Conservation (phyloP, 2,888 invertebrate species). For the Schizotus pectinicornis region DNA sequence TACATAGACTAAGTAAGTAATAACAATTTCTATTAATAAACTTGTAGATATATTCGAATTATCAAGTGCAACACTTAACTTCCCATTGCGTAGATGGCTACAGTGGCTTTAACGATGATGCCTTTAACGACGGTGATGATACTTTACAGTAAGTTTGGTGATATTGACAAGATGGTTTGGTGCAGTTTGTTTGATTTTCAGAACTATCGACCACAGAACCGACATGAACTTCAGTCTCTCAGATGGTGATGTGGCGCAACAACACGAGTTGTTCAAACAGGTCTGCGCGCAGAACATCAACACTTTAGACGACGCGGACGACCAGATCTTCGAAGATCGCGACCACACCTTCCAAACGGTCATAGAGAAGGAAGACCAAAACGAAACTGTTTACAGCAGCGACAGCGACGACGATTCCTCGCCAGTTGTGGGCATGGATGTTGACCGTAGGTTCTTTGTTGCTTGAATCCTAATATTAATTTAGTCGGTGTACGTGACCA, state of each 20-base stretch:
- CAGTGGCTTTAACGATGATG: conserved; percentile 66
- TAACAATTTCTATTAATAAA: conserved; percentile 28
- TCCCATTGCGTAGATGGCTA: conserved; percentile 67
- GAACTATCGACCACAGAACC: conserved; percentile 51
- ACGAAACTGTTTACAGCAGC: conserved; percentile 58
- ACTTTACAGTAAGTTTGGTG: conserved; percentile 60
- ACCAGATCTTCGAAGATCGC: conserved; percentile 60
- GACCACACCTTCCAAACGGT: conserved; percentile 61
- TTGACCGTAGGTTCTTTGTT: conserved; percentile 60
- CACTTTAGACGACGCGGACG: conserved; percentile 54
- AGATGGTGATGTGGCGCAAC: conserved; percentile 58
- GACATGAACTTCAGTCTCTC: conserved; percentile 58
- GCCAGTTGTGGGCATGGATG: conserved; percentile 57
- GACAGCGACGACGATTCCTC: conserved; percentile 60
- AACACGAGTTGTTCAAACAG: conserved; percentile 68
- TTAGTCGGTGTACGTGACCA: too few relatives aligned
- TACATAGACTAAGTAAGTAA: background rate
- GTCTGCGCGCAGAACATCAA: conserved; percentile 58
- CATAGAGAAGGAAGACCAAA: conserved; percentile 56
- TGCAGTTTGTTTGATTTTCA: conserved; percentile 25
- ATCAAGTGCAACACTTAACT: conserved; percentile 68
- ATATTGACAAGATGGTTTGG: background rate
- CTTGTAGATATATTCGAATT: conserved; percentile 63
- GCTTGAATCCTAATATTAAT: too few relatives aligned
- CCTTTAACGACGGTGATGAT: conserved; percentile 67